Evolutionary conservation across 1,140 invertebrate genomes (phyloP), one percentile per base, ranked within the genome.

Genomic region (Bombus superbus): DNA sequence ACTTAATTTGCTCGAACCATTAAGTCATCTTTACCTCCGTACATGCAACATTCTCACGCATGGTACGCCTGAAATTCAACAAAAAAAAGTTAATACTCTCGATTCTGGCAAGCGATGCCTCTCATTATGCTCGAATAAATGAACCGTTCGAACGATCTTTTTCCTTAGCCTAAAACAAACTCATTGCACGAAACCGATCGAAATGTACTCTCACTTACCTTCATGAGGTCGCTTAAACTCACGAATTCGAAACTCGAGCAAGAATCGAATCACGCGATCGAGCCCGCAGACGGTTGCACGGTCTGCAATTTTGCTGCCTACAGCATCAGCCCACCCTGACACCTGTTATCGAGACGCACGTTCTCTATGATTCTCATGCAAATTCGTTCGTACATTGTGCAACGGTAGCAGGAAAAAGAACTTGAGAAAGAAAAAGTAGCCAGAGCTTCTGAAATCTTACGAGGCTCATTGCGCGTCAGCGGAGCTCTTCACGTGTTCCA

Each of bases 281-380:
- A 66, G 47, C 8, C 22, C 5, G 28, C 59, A 64, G 78, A 77
- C n/a, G 3, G 28, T 2, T 73, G n/a, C 18, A 15, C 38, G 59
- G 83, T 47, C 91, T 89, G 81, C 90, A 93, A 93, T 94, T 93
- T 91, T 71, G 80, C 35, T 64, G 32, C 83, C 62, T 81, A 91
- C 88, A 91, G 91, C 90, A 82, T 77, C 72, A 71, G 87, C 81
- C 89, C 92, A 92, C 88, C 91, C 90, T 89, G 92, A 92, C 92
- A 94, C 92, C 91, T 90, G 92, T 91, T 92, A 92, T 91, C 91
- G 87, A 90, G 77, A 76, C 75, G 57, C 85, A 64, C 83, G 75
- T 53, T 40, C 86, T 83, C 89, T 86, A 92, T 86, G 81, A 90
- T 81, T 92, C 90, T 91, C 93, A 93, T 94, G 94, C 93, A 94